These are phyloP conservation scores for Asobara japonica DNA, from an alignment of 1,140 invertebrate genomes.

Conservation along the genomic window DNA sequence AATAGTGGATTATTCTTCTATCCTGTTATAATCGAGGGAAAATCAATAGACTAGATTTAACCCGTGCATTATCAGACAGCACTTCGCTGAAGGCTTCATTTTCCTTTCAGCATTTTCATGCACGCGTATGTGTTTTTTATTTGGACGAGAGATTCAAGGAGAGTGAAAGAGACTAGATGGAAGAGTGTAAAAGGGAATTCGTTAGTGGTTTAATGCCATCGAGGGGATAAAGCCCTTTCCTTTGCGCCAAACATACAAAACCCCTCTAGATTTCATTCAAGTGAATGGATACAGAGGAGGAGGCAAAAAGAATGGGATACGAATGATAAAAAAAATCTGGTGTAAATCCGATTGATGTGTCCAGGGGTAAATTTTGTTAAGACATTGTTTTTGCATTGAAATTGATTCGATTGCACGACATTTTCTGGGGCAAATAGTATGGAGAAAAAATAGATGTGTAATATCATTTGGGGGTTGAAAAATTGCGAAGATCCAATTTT, in stretches of 20 bases:
- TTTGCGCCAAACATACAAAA: background rate
- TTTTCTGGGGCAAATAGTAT: too few relatives aligned
- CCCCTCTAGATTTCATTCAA: background rate
- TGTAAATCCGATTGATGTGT: too few relatives aligned
- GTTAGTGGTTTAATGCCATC: conserved; percentile 16
- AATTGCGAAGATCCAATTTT: too few relatives aligned
- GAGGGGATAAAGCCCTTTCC: conserved; percentile 5
- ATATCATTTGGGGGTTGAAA: too few relatives aligned
- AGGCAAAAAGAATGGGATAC: background rate
- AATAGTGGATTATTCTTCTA: too few relatives aligned
- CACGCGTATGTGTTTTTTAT: background rate
- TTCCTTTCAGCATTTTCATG: background rate
- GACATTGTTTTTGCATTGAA: too few relatives aligned
- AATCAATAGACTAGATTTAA: too few relatives aligned
- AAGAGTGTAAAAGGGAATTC: conserved; percentile 11
- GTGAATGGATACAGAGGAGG: background rate
- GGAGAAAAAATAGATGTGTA: too few relatives aligned
- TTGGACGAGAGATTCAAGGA: background rate
- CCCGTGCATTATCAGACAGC: conserved; percentile 3
- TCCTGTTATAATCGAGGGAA: too few relatives aligned
- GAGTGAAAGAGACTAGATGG: conserved; percentile 3
- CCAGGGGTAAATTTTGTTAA: too few relatives aligned
- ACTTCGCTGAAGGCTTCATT: background rate
- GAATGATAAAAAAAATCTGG: background rate
- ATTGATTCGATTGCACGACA: too few relatives aligned